A percentile compares a stretch with the other conserved stretches of the same genome.
Evolutionary conservation across 2,113 vertebrate genomes (phyloP).

Genomic region (Myanophis thanlyinensis): DNA sequence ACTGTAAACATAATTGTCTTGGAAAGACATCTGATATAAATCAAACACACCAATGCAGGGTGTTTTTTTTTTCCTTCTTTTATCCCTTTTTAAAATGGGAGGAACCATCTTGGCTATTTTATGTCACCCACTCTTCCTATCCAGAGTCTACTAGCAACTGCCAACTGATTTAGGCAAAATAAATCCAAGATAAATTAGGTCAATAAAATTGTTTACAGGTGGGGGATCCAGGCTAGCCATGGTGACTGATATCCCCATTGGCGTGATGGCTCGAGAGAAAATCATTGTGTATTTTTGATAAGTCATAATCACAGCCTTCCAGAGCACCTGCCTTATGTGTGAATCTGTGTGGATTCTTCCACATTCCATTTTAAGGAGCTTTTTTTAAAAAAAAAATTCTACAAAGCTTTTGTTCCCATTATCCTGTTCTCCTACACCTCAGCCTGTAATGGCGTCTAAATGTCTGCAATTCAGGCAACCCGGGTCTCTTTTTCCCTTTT

Average conservation of each 20-base stretch:
- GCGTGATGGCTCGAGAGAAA: neutral
- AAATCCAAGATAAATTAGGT: neutral
- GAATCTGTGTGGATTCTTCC: neutral
- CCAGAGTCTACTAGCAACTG: neutral
- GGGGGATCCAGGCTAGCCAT: neutral
- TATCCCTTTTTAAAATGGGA: neutral
- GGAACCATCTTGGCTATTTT: neutral
- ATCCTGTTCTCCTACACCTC: neutral
- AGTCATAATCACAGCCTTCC: neutral
- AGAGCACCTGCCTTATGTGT: neutral
- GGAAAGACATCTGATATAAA: neutral
- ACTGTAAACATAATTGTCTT: neutral
- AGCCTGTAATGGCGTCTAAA: neutral
- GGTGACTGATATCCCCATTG: neutral
- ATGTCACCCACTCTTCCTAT: neutral
- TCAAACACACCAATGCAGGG: neutral
- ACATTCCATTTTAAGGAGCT: neutral
- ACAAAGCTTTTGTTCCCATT: neutral
- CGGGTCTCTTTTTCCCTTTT: neutral
- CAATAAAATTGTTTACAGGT: neutral
- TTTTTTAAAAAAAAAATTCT: neutral
- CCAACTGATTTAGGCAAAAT: neutral
- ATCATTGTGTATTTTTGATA: neutral
- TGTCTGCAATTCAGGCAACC: neutral
- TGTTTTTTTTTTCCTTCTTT: neutral